phyloP scores from a whole-genome alignment of 2,113 vertebrate species.

The Nothoprocta pentlandii region DNA sequence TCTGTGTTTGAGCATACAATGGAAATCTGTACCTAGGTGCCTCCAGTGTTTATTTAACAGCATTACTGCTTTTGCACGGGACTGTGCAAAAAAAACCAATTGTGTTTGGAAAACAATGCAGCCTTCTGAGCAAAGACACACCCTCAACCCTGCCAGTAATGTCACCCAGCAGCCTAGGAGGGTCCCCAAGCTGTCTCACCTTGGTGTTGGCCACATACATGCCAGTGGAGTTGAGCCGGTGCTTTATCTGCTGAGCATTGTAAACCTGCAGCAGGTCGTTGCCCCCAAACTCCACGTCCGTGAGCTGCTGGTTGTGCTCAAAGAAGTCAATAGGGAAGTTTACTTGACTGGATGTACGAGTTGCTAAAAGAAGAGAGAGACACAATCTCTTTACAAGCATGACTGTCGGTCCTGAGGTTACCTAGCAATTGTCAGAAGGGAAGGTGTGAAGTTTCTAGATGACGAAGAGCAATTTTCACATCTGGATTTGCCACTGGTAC shows the following conservation, averaged over 20 bases:
- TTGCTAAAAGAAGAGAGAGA: constrained; percentile 78
- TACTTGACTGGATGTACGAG: constrained; percentile 93
- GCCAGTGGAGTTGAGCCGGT: constrained; percentile 96
- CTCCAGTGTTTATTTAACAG: not conserved
- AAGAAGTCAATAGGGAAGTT: constrained; percentile 99
- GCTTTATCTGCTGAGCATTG: constrained; percentile 98
- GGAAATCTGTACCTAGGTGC: not conserved
- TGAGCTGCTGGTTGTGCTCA: constrained; percentile 98
- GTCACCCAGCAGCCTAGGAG: fast-evolving
- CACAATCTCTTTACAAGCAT: not conserved
- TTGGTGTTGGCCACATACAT: constrained; percentile 99
- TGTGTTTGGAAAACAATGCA: not conserved
- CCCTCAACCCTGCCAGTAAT: fast-evolving
- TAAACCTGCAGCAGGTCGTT: constrained; percentile 98
- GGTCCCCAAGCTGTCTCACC: constrained; percentile 39
- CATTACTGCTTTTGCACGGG: fast-evolving
- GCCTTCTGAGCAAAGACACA: not conserved
- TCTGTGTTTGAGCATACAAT: not conserved
- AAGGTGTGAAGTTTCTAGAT: fast-evolving
- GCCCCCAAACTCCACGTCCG: constrained; percentile 96
- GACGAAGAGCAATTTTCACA: not conserved
- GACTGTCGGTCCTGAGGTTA: not conserved
- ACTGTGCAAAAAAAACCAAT: too few relatives aligned
- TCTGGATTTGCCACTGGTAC: not conserved
- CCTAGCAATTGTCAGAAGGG: fast-evolving